Conservation (phyloP, 1,140 invertebrate species). For the Cydia strobilella region DNA sequence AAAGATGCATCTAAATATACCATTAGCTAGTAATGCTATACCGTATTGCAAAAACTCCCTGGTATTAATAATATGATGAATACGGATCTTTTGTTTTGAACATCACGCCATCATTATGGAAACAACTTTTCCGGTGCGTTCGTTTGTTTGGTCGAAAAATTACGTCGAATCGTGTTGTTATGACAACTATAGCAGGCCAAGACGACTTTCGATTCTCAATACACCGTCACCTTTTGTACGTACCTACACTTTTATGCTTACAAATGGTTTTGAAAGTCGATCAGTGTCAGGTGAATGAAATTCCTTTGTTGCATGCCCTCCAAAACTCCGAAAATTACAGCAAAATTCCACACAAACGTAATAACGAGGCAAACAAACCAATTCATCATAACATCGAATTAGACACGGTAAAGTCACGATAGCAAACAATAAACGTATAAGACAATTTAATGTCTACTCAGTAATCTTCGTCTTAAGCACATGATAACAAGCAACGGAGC, state of each 20-base stretch:
- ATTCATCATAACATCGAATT: conserved; percentile 29
- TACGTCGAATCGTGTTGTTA: conserved; percentile 30
- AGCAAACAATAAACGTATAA: conserved; percentile 22
- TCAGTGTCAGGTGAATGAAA: conserved; percentile 6
- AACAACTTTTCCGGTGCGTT: conserved; percentile 22
- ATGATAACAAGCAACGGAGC: conserved; percentile 6
- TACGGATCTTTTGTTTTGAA: conserved; percentile 21
- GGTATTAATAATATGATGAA: background rate
- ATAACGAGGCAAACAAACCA: conserved; percentile 22
- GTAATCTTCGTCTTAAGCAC: conserved; percentile 19
- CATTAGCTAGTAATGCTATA: background rate
- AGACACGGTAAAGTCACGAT: conserved; percentile 12
- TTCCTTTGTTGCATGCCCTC: conserved; percentile 25
- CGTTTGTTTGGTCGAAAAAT: conserved; percentile 28
- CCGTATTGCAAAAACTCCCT: background rate
- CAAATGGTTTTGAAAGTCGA: conserved; percentile 22
- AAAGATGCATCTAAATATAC: conserved; percentile 11
- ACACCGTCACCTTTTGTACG: background rate
- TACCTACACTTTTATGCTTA: background rate
- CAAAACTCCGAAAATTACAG: conserved; percentile 14
- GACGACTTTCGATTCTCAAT: conserved; percentile 31
- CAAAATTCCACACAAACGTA: conserved; percentile 26
- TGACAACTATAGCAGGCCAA: conserved; percentile 20
- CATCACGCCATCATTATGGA: conserved; percentile 18
- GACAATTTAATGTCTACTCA: conserved; percentile 24